Evolutionary conservation across 2,113 vertebrate species (phyloP), one percentile per base, ranked within the genome.

Genomic region (Pelmatolapia mariae): DNA sequence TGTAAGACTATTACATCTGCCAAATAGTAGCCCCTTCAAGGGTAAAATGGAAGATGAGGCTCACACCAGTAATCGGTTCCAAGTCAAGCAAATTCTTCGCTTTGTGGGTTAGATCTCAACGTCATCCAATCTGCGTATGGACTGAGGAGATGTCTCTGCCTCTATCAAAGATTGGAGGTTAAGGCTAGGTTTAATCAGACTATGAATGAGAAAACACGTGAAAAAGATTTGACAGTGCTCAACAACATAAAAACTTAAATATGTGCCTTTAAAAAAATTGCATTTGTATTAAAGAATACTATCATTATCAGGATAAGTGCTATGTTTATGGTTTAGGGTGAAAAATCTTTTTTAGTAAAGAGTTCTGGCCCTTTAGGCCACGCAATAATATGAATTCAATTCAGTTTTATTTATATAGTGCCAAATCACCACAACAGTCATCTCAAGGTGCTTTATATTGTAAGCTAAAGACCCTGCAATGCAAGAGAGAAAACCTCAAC

Each of bases 1-100:
- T 81, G 86, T 87, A 94, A 94, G 24, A 6, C 11, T 79, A 29
- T 9, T 79, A 84, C 53, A 81, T 88, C 84, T 92, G 91, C 90
- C 89, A 93, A 90, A 84, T 54, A 90, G 76, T 50, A 79, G 71
- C 90, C 73, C 87, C 80, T 93, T 86, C 12, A 85, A 86, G 26
- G 88, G 45, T 63, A 78, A 57, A 82, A 86, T 85, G 82, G 86
- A 91, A 85, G 89, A 92, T 81, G 71, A 57, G 53, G 47, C 38
- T 90, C 78, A 53, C n/a, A 57, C 53, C 29, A 71, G 13, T 80
- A 76, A 56, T 7, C 43, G 18, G 83, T 88, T 90, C 84, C 87
- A 93, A 93, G 76, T 36, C 56, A 87, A 87, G 85, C 68, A 61
- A 57, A 84, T 84, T 91, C 52, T 86, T 86, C 18, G 52, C 81